Evolutionary conservation across 2,888 invertebrate species (phyloP).

Genomic region (Bugulina stolonifera): DNA sequence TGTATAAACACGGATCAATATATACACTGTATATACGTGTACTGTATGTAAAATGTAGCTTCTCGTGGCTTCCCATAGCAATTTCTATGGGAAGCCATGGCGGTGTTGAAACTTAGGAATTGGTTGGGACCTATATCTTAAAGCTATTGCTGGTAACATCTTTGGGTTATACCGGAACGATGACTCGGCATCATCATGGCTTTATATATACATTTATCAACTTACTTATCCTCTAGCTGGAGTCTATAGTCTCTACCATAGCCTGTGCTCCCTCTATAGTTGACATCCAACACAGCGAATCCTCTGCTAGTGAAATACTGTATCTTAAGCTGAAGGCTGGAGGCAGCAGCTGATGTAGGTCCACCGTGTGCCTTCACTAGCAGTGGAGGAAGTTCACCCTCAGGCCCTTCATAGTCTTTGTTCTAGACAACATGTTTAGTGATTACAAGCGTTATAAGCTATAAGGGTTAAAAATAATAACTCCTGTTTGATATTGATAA

Average conservation of each 20-base stretch:
- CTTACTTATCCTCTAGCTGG: conserved; percentile 41
- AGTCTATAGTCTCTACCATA: conserved; percentile 51
- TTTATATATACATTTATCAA: no score
- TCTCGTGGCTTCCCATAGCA: no score
- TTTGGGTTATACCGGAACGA: no score
- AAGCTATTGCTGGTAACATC: no score
- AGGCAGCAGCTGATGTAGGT: conserved; percentile 46
- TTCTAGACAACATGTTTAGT: conserved; percentile 33
- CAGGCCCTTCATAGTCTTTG: conserved; percentile 42
- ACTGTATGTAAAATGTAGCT: no score
- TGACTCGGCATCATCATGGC: no score
- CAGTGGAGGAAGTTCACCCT: conserved; percentile 48
- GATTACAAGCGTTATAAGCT: not conserved
- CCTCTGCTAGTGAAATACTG: conserved; percentile 54
- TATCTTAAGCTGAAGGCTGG: conserved; percentile 44
- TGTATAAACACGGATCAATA: no score
- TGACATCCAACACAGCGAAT: conserved; percentile 54
- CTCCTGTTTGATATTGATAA: not conserved
- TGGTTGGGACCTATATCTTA: no score
- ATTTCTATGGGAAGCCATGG: no score
- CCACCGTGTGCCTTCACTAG: conserved; percentile 54
- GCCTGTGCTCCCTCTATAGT: conserved; percentile 55
- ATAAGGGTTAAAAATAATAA: not conserved
- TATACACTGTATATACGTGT: no score
- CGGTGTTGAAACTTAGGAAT: no score